Evolutionary conservation across 1,140 invertebrate species (phyloP).

Genomic region (Hyposmocoma kahamanoa): DNA sequence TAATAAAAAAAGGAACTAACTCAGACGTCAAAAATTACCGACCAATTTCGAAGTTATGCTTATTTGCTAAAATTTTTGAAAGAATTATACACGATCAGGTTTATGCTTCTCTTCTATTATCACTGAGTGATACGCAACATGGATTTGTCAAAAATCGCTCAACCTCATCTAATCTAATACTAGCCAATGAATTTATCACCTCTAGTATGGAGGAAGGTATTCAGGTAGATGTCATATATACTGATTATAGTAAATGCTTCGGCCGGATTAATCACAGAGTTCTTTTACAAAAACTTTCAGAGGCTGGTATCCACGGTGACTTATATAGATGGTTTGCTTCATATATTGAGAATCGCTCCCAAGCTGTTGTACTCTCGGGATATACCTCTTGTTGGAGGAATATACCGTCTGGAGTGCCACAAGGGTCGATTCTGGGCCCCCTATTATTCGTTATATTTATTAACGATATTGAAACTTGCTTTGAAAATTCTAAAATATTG

Average conservation of each 20-base stretch:
- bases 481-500: not conserved
- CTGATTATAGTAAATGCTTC: too few species aligned
- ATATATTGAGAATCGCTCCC: too few species aligned
- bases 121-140: conserved; percentile 17
- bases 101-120: conserved; percentile 7
- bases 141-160: conserved; percentile 13
- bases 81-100: conserved; percentile 15
- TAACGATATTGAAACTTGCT: not conserved
- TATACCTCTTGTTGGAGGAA: conserved; percentile 8
- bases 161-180: conserved; percentile 2
- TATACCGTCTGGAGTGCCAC: conserved; percentile 8
- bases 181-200: conserved; percentile 13
- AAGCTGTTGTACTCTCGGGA: conserved; percentile 22
- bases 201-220: conserved; percentile 9
- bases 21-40: too few species aligned
- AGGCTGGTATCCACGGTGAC: conserved; percentile 11
- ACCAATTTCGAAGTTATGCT: too few species aligned
- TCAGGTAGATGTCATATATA: too few species aligned
- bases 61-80: conserved; percentile 26
- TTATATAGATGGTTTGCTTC: conserved; percentile 26
- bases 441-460: not conserved
- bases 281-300: conserved; percentile 9
- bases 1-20: conserved; percentile 21
- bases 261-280: conserved; percentile 18
- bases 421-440: not conserved